A percentile compares a stretch with the other conserved stretches of the same genome.
These are phyloP conservation scores for Mantis religiosa DNA, from an alignment of 2,888 invertebrate genomes.

Conservation along the genomic window DNA sequence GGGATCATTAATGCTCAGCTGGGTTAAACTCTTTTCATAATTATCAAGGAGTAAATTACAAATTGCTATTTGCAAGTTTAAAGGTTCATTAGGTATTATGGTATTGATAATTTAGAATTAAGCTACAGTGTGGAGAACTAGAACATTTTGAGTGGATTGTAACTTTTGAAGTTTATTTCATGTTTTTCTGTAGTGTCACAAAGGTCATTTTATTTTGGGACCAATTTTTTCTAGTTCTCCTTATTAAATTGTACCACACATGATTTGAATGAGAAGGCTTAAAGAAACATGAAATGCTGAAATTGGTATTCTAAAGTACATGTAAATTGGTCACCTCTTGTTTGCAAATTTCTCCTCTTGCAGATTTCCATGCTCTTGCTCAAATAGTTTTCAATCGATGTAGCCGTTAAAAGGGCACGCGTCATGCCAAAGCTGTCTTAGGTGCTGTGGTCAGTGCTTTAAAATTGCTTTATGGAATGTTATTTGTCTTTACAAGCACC, in stretches of 20 bases:
- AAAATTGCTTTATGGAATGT: slow-evolving; percentile 34
- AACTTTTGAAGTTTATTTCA: neutral
- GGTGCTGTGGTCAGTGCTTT: slow-evolving; percentile 33
- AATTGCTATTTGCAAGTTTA: neutral
- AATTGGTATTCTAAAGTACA: neutral
- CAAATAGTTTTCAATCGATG: slow-evolving; percentile 66
- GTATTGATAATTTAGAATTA: neutral
- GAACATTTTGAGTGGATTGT: neutral
- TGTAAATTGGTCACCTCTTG: slow-evolving; percentile 6
- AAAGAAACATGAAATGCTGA: neutral
- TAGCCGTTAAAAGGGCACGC: slow-evolving; percentile 46
- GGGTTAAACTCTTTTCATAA: neutral
- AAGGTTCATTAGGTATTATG: neutral
- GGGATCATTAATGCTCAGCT: too few species aligned
- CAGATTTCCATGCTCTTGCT: slow-evolving; percentile 76
- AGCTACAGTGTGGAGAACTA: neutral
- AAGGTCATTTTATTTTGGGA: neutral
- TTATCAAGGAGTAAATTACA: neutral
- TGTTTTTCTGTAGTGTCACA: neutral
- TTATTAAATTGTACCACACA: neutral
- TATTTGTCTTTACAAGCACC: slow-evolving; percentile 30
- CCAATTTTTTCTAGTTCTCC: neutral
- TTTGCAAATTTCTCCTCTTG: slow-evolving; percentile 48
- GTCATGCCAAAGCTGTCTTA: slow-evolving; percentile 46
- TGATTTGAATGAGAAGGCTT: neutral